Evolutionary conservation across 1,140 invertebrate genomes (phyloP).

Genomic region (Drosophila repletoides): DNA sequence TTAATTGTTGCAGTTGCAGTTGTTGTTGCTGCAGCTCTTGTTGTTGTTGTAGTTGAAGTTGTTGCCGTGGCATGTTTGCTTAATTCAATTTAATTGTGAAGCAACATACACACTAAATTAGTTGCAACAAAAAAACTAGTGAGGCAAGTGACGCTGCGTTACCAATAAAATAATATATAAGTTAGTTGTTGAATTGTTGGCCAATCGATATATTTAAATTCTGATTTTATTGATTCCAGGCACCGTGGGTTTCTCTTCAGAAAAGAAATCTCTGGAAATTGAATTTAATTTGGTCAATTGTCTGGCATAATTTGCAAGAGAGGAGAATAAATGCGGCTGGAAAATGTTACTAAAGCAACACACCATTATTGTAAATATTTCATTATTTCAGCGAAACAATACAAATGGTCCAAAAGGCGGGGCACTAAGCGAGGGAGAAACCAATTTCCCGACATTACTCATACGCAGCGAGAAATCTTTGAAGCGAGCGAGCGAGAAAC

Average conservation of each 20-base stretch:
- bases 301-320: no score
- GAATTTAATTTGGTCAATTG: no score
- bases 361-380: conserved; percentile 79
- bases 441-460: conserved; percentile 67
- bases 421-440: neutral
- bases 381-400: conserved; percentile 70
- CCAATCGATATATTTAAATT: no score
- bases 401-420: no score
- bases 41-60: conserved; percentile 36
- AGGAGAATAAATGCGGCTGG: conserved; percentile 42
- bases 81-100: conserved; percentile 73
- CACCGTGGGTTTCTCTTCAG: no score
- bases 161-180: no score
- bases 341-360: conserved; percentile 52
- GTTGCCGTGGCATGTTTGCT: conserved; percentile 51
- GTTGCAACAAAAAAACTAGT: no score
- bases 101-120: conserved; percentile 50
- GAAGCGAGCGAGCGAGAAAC: conserved; percentile 30
- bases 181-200: no score
- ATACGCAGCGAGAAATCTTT: conserved; percentile 66
- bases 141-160: no score
- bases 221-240: no score
- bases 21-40: neutral
- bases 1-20: no score
- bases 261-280: no score